These are phyloP conservation scores for Oriolus oriolus DNA, from an alignment of 2,113 vertebrate genomes.

Conservation along the genomic window DNA sequence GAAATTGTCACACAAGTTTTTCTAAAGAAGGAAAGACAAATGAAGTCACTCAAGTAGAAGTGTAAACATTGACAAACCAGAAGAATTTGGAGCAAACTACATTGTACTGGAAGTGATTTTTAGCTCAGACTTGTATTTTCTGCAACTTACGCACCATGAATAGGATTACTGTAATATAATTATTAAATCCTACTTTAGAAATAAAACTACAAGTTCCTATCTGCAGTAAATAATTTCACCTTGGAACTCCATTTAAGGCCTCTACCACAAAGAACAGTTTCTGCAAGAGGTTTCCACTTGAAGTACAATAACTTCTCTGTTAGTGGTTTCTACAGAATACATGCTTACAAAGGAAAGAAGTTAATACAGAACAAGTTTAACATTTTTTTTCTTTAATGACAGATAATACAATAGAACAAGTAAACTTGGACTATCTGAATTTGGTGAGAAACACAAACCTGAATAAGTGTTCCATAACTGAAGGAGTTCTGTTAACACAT, in stretches of 20 bases:
- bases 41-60: neutral
- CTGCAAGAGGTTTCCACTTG: neutral
- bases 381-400: neutral
- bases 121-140: neutral
- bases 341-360: neutral
- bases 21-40: neutral
- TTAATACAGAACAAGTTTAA: neutral
- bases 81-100: neutral
- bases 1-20: neutral
- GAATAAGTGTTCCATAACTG: neutral
- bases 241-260: neutral
- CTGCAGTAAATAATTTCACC: neutral
- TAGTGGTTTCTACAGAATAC: neutral
- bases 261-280: neutral
- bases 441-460: neutral
- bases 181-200: neutral
- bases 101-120: neutral
- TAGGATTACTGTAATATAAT: neutral
- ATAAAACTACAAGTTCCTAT: neutral
- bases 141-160: fast-evolving
- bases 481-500: neutral
- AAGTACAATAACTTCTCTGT: neutral
- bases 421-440: neutral
- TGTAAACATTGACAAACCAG: neutral
- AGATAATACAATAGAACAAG: neutral